A percentile compares a stretch with the other conserved stretches of the same genome.
Evolutionary conservation across 2,888 invertebrate genomes (phyloP).

Genomic region (Crioceris asparagi): DNA sequence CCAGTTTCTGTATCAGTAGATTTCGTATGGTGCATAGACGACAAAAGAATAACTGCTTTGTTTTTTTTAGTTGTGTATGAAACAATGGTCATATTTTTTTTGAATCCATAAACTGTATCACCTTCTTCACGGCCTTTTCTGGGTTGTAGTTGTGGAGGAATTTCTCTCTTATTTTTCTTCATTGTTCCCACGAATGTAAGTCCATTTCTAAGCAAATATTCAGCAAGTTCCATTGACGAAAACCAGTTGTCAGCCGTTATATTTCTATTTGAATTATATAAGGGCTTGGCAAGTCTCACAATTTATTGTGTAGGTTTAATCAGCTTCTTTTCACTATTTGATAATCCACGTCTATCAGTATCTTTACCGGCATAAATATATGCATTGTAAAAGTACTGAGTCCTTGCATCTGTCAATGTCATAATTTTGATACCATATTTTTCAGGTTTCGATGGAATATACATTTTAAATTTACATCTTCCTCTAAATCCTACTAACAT

Average conservation of each 20-base stretch:
- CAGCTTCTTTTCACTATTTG: conserved; percentile 20
- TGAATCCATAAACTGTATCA: conserved; percentile 18
- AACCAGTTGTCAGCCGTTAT: conserved; percentile 29
- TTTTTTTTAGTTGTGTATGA: conserved; percentile 3
- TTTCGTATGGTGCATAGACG: conserved; percentile 6
- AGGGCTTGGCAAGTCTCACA: conserved; percentile 21
- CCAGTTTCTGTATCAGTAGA: conserved; percentile 2
- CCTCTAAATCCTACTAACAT: conserved; percentile 23
- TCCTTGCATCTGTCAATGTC: conserved; percentile 23
- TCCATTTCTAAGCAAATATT: conserved; percentile 14
- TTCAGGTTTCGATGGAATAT: conserved; percentile 27
- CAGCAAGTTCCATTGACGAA: conserved; percentile 23
- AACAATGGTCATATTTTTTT: not conserved
- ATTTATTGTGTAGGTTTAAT: conserved; percentile 25
- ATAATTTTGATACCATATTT: conserved; percentile 28
- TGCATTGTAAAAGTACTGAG: conserved; percentile 20
- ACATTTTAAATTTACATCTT: conserved; percentile 23
- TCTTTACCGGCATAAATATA: conserved; percentile 25
- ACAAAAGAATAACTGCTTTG: conserved; percentile 6
- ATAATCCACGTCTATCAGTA: conserved; percentile 22
- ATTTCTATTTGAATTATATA: conserved; percentile 24
- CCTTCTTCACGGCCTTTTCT: conserved; percentile 11
- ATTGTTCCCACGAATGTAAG: conserved; percentile 21
- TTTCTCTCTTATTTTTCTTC: conserved; percentile 21
- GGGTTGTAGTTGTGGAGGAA: conserved; percentile 18